Percentiles rank a stretch among this genome's conserved stretches.
Conservation (phyloP, 2,888 invertebrate genomes). For the Drosophila eohydei region DNA sequence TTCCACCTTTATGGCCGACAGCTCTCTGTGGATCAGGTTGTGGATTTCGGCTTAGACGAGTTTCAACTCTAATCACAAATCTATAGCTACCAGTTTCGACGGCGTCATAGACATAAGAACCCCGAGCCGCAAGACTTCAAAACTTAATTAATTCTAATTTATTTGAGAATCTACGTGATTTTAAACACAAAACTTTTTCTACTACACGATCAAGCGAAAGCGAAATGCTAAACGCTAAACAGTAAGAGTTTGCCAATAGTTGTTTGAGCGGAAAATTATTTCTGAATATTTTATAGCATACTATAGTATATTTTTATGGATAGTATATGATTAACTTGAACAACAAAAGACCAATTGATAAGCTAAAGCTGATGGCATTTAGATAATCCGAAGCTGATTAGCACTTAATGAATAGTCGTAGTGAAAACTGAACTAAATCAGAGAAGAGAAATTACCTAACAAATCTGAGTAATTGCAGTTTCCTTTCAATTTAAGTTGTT, state of each 20-base stretch:
- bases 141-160: conserved; percentile 79
- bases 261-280: conserved; percentile 17
- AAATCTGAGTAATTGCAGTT: not conserved
- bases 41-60: conserved; percentile 44
- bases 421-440: not conserved
- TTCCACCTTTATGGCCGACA: conserved; percentile 89
- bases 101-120: conserved; percentile 52
- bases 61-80: conserved; percentile 47
- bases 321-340: not conserved
- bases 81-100: conserved; percentile 64
- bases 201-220: conserved; percentile 56
- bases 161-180: conserved; percentile 65
- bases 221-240: conserved; percentile 64
- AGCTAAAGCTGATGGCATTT: not conserved
- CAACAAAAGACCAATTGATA: conserved; percentile 1
- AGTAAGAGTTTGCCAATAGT: conserved; percentile 28
- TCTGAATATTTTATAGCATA: not conserved
- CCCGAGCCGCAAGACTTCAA: conserved; percentile 11
- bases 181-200: conserved; percentile 60
- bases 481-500: not conserved
- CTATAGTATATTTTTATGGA: conserved; percentile 7
- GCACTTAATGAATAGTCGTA: not conserved
- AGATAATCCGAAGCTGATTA: not conserved
- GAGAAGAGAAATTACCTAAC: not conserved
- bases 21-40: conserved; percentile 79